These are phyloP conservation scores for Myotis yumanensis DNA, from an alignment of 2,113 vertebrate genomes.

Conservation along the genomic window DNA sequence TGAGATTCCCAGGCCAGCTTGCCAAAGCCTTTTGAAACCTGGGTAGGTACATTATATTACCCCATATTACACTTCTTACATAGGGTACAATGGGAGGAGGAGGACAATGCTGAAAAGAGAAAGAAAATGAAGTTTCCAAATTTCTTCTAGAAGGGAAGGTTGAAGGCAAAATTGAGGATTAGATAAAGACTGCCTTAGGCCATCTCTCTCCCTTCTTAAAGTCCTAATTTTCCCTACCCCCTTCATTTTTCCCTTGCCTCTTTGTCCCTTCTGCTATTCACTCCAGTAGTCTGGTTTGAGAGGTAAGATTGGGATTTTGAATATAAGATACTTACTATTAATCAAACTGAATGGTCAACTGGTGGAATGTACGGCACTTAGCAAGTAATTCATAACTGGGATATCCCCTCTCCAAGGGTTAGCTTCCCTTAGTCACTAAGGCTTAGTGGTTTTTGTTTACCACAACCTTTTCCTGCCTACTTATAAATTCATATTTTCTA, in stretches of 20 bases:
- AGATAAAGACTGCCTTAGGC: neutral
- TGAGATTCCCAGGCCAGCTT: neutral
- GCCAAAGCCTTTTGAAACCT: neutral
- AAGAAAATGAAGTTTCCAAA: neutral
- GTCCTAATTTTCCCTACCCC: accelerated
- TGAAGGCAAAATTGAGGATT: neutral
- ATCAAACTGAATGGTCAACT: neutral
- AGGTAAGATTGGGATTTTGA: neutral
- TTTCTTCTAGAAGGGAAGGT: neutral
- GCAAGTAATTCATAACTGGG: neutral
- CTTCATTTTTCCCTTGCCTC: neutral
- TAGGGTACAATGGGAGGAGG: neutral
- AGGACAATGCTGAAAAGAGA: neutral
- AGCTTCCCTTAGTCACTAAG: neutral
- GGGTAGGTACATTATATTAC: neutral
- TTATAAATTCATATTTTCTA: neutral
- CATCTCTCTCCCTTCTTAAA: neutral
- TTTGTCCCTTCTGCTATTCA: neutral
- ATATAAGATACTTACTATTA: neutral
- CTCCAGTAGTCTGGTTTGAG: neutral
- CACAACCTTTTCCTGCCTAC: neutral
- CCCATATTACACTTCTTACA: neutral
- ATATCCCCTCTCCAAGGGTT: neutral
- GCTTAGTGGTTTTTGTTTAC: neutral
- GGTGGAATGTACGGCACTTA: neutral